Conservation (phyloP, 2,797 vertebrate species). For the Sebastes hubbsi region DNA sequence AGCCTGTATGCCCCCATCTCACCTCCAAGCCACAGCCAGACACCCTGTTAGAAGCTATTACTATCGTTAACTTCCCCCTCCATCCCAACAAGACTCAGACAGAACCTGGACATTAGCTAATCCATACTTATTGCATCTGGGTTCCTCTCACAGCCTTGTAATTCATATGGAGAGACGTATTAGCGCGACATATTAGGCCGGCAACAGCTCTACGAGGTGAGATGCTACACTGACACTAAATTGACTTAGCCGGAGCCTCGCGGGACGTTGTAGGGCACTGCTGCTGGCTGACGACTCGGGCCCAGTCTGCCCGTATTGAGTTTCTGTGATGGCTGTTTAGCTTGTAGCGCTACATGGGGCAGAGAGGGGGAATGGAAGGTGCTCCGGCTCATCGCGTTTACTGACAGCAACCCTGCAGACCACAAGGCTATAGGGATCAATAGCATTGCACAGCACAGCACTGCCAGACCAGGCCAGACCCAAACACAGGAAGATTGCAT, state of each 20-base stretch:
- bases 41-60: constrained; percentile 74
- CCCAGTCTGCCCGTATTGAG: constrained; percentile 73
- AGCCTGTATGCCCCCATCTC: constrained; percentile 63
- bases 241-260: constrained; percentile 76
- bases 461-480: constrained; percentile 61
- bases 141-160: constrained; percentile 79
- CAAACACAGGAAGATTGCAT: constrained; percentile 77
- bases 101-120: constrained; percentile 81
- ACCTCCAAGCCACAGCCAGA: constrained; percentile 76
- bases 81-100: constrained; percentile 72
- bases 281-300: constrained; percentile 53
- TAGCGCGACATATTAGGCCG: constrained; percentile 81
- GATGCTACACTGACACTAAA: constrained; percentile 78
- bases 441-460: constrained; percentile 69
- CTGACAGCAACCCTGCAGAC: constrained; percentile 79
- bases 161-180: constrained; percentile 87
- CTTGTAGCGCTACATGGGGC: constrained; percentile 70
- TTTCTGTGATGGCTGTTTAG: constrained; percentile 81
- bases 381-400: constrained; percentile 71
- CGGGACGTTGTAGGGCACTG: constrained; percentile 72
- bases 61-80: constrained; percentile 42
- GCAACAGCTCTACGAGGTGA: constrained; percentile 80
- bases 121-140: constrained; percentile 85
- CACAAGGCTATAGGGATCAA: constrained; percentile 77
- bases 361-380: constrained; percentile 58